Conservation (phyloP, 2,113 vertebrate genomes). For the Silurus meridionalis region DNA sequence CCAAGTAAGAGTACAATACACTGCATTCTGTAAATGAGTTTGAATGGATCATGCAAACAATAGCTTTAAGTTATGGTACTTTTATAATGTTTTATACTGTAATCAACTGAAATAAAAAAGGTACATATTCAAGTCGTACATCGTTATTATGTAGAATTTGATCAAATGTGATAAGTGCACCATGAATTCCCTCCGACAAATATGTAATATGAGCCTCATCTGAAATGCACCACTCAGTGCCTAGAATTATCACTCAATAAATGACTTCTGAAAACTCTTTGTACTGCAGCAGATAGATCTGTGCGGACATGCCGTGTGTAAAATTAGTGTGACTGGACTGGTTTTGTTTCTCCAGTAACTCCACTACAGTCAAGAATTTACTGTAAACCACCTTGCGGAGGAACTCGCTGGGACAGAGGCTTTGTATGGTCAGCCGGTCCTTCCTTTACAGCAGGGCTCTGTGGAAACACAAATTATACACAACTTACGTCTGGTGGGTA, state of each 20-base stretch:
- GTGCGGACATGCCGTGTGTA: not conserved
- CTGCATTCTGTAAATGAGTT: not conserved
- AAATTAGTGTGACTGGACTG: constrained; percentile 72
- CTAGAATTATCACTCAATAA: not conserved
- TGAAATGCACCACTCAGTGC: not conserved
- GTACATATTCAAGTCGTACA: not conserved
- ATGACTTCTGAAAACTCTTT: not conserved
- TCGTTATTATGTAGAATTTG: not conserved
- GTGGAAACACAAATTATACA: constrained; percentile 65
- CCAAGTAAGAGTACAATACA: not conserved
- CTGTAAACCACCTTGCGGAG: constrained; percentile 97
- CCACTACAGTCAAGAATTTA: constrained; percentile 90
- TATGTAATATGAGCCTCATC: not conserved
- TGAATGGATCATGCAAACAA: not conserved
- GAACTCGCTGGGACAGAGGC: constrained; percentile 85
- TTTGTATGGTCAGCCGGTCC: constrained; percentile 80
- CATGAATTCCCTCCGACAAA: not conserved
- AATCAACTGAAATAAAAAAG: not conserved
- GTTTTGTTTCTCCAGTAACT: constrained; percentile 84
- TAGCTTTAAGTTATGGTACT: not conserved
- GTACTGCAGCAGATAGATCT: not conserved
- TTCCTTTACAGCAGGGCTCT: constrained; percentile 87
- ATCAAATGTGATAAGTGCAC: not conserved
- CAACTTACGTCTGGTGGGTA: not conserved
- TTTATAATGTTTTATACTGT: not conserved